These are phyloP conservation scores for Rhysida immarginata DNA, from an alignment of 1,140 invertebrate genomes.

Conservation along the genomic window DNA sequence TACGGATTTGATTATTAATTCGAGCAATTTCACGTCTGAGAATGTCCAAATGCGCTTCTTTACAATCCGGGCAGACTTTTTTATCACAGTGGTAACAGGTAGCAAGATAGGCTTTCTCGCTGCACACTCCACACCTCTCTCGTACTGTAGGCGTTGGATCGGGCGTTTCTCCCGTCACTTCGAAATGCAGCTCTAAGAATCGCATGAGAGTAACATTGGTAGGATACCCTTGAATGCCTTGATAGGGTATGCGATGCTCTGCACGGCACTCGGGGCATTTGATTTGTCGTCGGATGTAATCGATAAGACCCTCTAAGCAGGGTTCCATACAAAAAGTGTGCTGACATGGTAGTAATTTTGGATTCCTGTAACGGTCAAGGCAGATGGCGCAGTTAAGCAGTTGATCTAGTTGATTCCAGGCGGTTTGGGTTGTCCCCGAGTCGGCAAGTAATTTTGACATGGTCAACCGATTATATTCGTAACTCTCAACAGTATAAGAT, in stretches of 20 bases:
- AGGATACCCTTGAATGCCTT: slow-evolving; percentile 86
- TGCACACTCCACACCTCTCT: slow-evolving; percentile 53
- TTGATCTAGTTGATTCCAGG: slow-evolving; percentile 72
- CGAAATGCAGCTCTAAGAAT: slow-evolving; percentile 86
- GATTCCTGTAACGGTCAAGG: slow-evolving; percentile 88
- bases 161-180: slow-evolving; percentile 78
- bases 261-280: slow-evolving; percentile 98
- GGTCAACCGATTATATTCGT: no score
- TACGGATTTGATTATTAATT: slow-evolving; percentile 80
- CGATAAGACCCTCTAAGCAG: slow-evolving; percentile 90
- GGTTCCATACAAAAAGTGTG: slow-evolving; percentile 99
- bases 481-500: no score
- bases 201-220: slow-evolving; percentile 90
- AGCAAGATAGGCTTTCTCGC: slow-evolving; percentile 80
- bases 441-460: no score
- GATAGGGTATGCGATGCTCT: slow-evolving; percentile 91
- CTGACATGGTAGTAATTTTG: slow-evolving; percentile 95
- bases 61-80: slow-evolving; percentile 81
- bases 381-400: slow-evolving; percentile 95
- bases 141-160: slow-evolving; percentile 57
- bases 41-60: slow-evolving; percentile 85
- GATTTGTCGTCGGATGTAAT: slow-evolving; percentile 85
- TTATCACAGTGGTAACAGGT: slow-evolving; percentile 84
- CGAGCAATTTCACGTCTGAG: slow-evolving; percentile 79
- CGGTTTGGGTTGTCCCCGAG: slow-evolving; percentile 7